A percentile compares a stretch with the other conserved stretches of the same genome.
Evolutionary conservation across 2,888 invertebrate genomes (phyloP).

Genomic region (Strigamia maritima): DNA sequence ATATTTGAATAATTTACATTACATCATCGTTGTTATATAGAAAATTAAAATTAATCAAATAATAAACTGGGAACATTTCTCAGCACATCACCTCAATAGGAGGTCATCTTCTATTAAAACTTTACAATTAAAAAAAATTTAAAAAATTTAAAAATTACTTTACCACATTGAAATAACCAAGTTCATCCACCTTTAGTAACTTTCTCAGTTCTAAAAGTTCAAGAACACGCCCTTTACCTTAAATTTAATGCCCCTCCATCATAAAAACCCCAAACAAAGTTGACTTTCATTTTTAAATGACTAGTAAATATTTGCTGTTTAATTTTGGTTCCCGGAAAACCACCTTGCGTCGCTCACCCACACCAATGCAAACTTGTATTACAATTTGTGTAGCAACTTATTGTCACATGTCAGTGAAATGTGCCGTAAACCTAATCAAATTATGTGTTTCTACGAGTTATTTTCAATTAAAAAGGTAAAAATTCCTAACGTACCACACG

Average conservation of each 20-base stretch:
- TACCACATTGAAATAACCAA: neutral
- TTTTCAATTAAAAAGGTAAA: neutral
- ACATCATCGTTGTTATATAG: neutral
- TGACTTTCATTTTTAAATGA: too few species aligned
- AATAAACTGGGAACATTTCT: neutral
- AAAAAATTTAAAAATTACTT: neutral
- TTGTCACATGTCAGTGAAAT: too few species aligned
- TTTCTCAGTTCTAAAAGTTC: neutral
- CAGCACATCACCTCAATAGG: neutral
- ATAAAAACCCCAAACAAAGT: too few species aligned
- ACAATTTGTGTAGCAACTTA: too few species aligned
- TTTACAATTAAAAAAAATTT: neutral
- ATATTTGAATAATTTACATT: neutral
- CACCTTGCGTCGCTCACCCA: neutral
- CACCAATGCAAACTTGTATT: neutral
- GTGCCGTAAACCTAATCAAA: too few species aligned
- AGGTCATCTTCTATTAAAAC: neutral
- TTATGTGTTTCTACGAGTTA: too few species aligned
- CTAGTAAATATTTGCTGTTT: neutral
- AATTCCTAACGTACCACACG: neutral
- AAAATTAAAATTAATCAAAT: neutral
- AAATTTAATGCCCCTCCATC: neutral
- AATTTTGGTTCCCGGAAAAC: neutral
- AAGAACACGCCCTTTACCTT: conserved; percentile 9
- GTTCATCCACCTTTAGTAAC: conserved; percentile 6